These are phyloP conservation scores for Chlamydotis undulata DNA, from an alignment of 2,113 vertebrate genomes.

Conservation along the genomic window DNA sequence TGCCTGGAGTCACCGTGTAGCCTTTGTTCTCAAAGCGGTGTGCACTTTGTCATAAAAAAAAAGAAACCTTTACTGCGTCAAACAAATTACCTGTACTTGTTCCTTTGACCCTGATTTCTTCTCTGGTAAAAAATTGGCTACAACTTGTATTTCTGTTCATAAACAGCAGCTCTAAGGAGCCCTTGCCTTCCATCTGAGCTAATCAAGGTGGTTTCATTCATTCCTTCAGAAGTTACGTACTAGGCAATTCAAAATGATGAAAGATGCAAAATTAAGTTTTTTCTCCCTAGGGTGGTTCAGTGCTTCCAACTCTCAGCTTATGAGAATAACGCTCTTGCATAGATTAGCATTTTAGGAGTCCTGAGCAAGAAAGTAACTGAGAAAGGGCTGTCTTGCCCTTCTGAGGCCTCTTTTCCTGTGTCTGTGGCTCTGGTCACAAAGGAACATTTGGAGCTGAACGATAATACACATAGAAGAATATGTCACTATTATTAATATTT, in stretches of 20 bases:
- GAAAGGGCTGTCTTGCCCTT: neutral
- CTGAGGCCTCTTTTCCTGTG: neutral
- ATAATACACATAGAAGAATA: neutral
- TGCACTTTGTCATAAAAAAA: neutral
- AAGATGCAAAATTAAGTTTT: conserved; percentile 24
- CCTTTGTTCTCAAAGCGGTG: neutral
- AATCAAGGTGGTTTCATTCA: neutral
- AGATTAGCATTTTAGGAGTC: conserved; percentile 26
- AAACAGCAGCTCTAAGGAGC: neutral
- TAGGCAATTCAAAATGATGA: conserved; percentile 14
- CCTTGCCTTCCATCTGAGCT: neutral
- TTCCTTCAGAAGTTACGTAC: neutral
- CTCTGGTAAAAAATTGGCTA: neutral
- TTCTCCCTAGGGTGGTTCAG: neutral
- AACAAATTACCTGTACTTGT: neutral
- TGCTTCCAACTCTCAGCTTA: neutral
- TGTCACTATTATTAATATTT: neutral
- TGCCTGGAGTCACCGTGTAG: neutral
- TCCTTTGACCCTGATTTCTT: neutral
- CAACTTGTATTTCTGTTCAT: neutral
- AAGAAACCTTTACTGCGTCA: neutral
- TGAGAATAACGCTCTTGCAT: neutral
- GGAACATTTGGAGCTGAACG: neutral
- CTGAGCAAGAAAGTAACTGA: neutral
- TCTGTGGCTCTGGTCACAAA: neutral